Evolutionary conservation across 2,888 invertebrate species (phyloP).

Genomic region (Eilema caniola): DNA sequence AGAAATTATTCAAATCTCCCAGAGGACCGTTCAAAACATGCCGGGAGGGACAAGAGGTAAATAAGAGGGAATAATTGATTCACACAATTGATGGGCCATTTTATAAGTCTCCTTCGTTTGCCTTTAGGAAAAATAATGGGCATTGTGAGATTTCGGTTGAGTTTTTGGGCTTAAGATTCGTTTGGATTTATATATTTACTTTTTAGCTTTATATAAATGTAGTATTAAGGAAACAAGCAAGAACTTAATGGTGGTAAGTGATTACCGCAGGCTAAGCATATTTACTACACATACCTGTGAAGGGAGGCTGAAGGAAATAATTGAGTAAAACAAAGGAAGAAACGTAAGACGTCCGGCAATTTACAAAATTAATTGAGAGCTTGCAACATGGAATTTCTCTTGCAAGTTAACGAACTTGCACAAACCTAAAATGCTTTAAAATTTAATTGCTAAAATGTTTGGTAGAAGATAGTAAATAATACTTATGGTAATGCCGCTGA

Average conservation of each 20-base stretch:
- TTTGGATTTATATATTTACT: conserved; percentile 1
- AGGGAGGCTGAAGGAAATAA: too few species aligned
- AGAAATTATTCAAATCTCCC: conserved; percentile 51
- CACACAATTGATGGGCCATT: conserved; percentile 39
- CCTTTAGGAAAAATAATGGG: conserved; percentile 40
- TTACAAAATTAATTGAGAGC: too few species aligned
- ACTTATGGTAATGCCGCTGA: too few species aligned
- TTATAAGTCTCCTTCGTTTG: conserved; percentile 30
- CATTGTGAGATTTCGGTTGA: conserved; percentile 12
- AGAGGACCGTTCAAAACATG: conserved; percentile 33
- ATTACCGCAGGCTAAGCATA: too few species aligned
- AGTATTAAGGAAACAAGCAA: neutral
- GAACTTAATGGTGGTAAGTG: neutral
- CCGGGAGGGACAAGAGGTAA: conserved; percentile 23
- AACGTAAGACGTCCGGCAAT: too few species aligned
- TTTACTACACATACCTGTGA: too few species aligned
- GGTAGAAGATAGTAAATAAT: too few species aligned
- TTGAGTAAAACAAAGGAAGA: too few species aligned
- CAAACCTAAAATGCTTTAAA: too few species aligned
- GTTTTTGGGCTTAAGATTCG: conserved; percentile 12
- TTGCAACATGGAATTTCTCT: too few species aligned
- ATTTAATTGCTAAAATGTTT: too few species aligned
- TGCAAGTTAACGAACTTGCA: too few species aligned
- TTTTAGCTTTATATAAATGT: neutral
- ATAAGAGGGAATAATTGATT: conserved; percentile 51